phyloP scores from a whole-genome alignment of 1,140 invertebrate species.

The Nylanderia fulva region DNA sequence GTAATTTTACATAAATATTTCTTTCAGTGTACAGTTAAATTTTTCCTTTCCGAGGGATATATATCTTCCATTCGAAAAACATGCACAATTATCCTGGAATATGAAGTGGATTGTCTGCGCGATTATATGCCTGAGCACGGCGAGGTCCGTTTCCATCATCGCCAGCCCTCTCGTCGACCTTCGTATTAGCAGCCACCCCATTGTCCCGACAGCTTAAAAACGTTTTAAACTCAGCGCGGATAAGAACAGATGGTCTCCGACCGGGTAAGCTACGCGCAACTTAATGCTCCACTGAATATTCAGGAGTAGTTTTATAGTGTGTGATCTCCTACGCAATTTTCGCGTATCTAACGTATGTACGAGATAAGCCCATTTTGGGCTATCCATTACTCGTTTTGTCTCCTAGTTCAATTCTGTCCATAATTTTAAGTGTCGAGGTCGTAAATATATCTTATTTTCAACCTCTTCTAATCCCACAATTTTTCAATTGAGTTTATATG shows the following conservation, averaged over 20 bases:
- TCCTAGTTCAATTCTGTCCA: not conserved
- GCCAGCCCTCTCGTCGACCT: slow-evolving; percentile 9
- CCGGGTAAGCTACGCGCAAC: slow-evolving; percentile 47
- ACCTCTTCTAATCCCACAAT: not conserved
- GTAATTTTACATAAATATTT: too few species aligned
- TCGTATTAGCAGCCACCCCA: slow-evolving; percentile 25
- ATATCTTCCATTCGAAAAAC: slow-evolving; percentile 13
- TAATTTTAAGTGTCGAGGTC: not conserved
- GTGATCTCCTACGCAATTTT: not conserved
- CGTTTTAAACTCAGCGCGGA: slow-evolving; percentile 60
- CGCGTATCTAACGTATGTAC: not conserved
- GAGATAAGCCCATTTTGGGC: not conserved
- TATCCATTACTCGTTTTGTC: not conserved
- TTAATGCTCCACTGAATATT: slow-evolving; percentile 69
- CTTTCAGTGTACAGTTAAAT: too few species aligned
- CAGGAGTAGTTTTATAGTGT: slow-evolving; percentile 54
- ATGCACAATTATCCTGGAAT: slow-evolving; percentile 63
- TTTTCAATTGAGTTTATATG: too few species aligned
- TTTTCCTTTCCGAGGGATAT: too few species aligned
- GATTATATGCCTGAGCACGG: slow-evolving; percentile 63
- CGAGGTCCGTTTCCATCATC: slow-evolving; percentile 27
- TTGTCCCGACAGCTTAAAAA: slow-evolving; percentile 62
- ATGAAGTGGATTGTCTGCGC: slow-evolving; percentile 40
- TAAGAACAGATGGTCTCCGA: slow-evolving; percentile 65
- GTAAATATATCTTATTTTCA: not conserved